Conservation (phyloP, 2,888 invertebrate genomes). For the Troides oblongomaculatus region DNA sequence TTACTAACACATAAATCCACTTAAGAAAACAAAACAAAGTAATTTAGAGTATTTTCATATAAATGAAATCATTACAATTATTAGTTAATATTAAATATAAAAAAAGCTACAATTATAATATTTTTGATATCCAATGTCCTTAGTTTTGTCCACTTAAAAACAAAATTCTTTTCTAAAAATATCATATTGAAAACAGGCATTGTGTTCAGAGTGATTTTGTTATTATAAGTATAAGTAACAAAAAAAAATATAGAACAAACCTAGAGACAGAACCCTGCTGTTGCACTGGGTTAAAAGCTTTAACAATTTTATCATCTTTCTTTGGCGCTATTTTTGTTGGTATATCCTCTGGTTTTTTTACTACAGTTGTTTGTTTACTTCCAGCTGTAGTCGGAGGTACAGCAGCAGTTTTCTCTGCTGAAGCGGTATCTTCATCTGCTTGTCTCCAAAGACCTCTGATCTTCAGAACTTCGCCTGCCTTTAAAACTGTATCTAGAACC, state of each 20-base stretch:
- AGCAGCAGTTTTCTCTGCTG: conserved; percentile 53
- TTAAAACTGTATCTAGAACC: conserved; percentile 88
- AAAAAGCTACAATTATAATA: no score
- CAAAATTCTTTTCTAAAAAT: no score
- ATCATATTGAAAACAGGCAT: no score
- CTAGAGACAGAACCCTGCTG: conserved; percentile 56
- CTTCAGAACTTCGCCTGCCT: conserved; percentile 90
- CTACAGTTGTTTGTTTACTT: conserved; percentile 48
- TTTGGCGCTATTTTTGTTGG: conserved; percentile 66
- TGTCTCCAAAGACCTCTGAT: conserved; percentile 90
- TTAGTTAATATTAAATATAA: no score
- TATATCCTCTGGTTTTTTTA: conserved; percentile 59
- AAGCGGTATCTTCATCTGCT: conserved; percentile 71
- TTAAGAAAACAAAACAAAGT: no score
- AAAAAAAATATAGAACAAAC: conserved; percentile 39
- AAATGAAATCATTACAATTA: no score
- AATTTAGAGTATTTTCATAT: no score
- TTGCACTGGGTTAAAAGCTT: conserved; percentile 62
- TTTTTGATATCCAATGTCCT: no score
- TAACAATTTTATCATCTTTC: conserved; percentile 74
- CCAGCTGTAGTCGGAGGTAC: conserved; percentile 44
- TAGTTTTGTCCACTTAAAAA: no score
- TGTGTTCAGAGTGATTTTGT: no score
- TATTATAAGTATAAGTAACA: background rate
- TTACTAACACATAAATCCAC: no score